A percentile compares a stretch with the other conserved stretches of the same genome.
These are phyloP conservation scores for Nycteola revayana DNA, from an alignment of 2,888 invertebrate species.

Conservation along the genomic window DNA sequence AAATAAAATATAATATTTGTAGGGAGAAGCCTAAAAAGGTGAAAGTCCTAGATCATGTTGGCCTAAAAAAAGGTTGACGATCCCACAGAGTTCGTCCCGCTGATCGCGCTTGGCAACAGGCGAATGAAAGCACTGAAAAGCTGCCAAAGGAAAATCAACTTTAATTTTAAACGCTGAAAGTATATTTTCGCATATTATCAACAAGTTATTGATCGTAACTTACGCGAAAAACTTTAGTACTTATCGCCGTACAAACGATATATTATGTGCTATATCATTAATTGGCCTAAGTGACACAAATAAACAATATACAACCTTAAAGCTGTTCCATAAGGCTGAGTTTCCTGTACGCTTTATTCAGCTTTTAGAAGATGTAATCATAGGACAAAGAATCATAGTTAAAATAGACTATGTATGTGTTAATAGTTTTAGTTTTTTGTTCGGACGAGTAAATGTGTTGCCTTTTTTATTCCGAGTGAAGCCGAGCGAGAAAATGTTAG, in stretches of 20 bases:
- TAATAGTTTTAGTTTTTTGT: not conserved
- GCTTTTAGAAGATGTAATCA: constrained; percentile 27
- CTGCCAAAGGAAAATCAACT: constrained; percentile 28
- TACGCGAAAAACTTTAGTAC: constrained; percentile 75
- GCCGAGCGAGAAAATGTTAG: constrained; percentile 16
- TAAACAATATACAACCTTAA: constrained; percentile 19
- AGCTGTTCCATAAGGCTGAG: constrained; percentile 9
- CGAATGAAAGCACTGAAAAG: constrained; percentile 57
- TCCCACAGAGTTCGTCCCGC: constrained; percentile 52
- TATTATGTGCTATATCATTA: constrained; percentile 63
- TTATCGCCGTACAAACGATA: constrained; percentile 67
- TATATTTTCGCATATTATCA: constrained; percentile 15
- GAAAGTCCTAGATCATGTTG: constrained; percentile 61
- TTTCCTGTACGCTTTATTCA: constrained; percentile 3
- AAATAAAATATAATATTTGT: constrained; percentile 11
- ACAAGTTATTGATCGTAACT: constrained; percentile 73
- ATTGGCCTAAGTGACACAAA: constrained; percentile 48
- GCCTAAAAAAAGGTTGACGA: constrained; percentile 72
- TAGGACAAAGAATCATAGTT: constrained; percentile 23
- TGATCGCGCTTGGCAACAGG: constrained; percentile 71
- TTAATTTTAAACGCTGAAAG: constrained; percentile 1
- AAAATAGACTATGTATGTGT: constrained; percentile 8
- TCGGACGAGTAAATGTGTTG: not conserved
- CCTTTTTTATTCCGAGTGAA: constrained; percentile 18
- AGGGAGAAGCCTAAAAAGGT: constrained; percentile 38